Conservation (phyloP, 2,113 vertebrate genomes). For the Rhipidura dahli region DNA sequence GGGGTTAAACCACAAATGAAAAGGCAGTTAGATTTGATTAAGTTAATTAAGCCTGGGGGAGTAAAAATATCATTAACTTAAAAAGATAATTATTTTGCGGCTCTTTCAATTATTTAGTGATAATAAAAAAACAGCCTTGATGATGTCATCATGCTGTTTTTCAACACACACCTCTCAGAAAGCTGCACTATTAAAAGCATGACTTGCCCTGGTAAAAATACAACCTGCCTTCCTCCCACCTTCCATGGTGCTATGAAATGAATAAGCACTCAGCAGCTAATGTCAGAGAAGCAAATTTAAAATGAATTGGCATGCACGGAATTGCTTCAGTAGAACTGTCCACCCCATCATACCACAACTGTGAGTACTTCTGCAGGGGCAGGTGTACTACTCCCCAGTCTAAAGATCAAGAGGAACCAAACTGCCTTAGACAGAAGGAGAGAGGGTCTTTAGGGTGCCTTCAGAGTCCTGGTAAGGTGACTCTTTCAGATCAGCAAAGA, state of each 20-base stretch:
- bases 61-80: background rate
- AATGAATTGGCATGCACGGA: rapidly evolving
- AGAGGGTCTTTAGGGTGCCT: background rate
- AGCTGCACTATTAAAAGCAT: background rate
- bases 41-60: background rate
- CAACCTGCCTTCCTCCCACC: background rate
- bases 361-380: background rate
- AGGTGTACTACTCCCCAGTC: background rate
- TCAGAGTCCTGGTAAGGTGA: background rate
- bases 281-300: background rate
- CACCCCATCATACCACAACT: background rate
- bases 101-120: background rate
- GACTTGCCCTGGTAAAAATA: background rate
- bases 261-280: background rate
- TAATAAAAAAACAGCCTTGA: background rate
- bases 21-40: background rate
- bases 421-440: background rate
- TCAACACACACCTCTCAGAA: background rate
- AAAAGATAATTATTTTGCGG: background rate
- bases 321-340: background rate
- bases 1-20: background rate
- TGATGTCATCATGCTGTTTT: background rate
- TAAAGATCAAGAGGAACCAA: background rate
- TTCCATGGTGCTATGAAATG: background rate
- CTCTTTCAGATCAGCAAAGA: background rate